Evolutionary conservation across 2,113 vertebrate species (phyloP), one percentile per base, ranked within the genome.

Genomic region (Clupea harengus): DNA sequence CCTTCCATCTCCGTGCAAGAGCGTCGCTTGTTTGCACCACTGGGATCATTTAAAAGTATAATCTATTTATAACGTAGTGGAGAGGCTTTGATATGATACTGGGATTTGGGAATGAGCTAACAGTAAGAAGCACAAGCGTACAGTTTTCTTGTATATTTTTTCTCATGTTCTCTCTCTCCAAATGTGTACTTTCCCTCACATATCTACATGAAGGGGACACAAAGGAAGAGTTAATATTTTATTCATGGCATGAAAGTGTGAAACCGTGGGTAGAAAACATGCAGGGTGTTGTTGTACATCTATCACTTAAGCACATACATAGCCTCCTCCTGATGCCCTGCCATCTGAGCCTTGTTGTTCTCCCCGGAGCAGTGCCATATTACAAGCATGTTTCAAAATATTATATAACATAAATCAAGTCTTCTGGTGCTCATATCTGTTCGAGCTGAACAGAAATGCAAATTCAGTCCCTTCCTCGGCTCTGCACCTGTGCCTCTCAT

Each of bases 41-140:
- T 83, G 87, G 83, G 88, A 88, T 88, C 80, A 92, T 90, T 92
- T 88, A 84, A 88, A 91, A 90, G 86, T 87, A 85, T 88, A 89
- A 90, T 90, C 88, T 83, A 82, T 88, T 89, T 84, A 46, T 89
- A 89, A 89, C 89, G 86, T 86, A 88, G 89, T 89, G 72, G 49
- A 82, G 54, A 89, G 60, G 87, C 86, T 89, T 88, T 89, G 82
- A 87, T 92, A 89, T 85, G 87, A 82, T 49, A 28, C 87, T 87
- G 82, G 81, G 82, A 85, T 75, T 85, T 32, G 72, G 81, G 75
- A 90, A 81, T 84, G 32, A 86, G 85, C 25, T 80, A 84, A 89
- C 89, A 87, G 84, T 54, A 45, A 85, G 85, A 83, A 85, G 81
- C 49, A n/a, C 86, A 87, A 89, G 82, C 45, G 45, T 64, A 82